phyloP scores from a whole-genome alignment of 2,888 invertebrate genomes.

The Andrena dorsata region DNA sequence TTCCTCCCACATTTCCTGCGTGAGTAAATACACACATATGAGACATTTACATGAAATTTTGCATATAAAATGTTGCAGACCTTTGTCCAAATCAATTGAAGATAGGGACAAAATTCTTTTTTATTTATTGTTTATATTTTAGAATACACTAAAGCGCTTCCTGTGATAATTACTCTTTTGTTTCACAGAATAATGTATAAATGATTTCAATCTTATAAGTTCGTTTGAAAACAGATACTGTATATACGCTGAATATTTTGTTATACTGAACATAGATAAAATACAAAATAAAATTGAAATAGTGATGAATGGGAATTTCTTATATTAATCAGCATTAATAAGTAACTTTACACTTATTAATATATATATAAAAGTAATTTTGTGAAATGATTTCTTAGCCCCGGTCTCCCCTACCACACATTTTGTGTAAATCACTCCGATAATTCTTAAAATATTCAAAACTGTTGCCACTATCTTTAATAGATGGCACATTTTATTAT shows the following conservation, averaged over 20 bases:
- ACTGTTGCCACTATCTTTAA: not conserved
- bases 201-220: too few species aligned
- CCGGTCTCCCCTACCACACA: not conserved
- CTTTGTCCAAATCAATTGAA: not conserved
- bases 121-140: not conserved
- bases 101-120: not conserved
- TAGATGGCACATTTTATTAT: not conserved
- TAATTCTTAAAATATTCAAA: not conserved
- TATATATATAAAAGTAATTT: too few species aligned
- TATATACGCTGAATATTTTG: too few species aligned
- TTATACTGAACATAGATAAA: too few species aligned
- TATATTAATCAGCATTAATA: too few species aligned
- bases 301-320: too few species aligned
- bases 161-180: not conserved
- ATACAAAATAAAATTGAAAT: too few species aligned
- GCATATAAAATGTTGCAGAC: not conserved
- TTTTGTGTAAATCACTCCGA: not conserved
- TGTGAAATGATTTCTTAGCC: too few species aligned
- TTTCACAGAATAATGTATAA: too few species aligned
- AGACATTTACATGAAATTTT: not conserved
- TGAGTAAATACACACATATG: conserved; percentile 2
- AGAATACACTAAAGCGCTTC: not conserved
- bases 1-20: conserved; percentile 90
- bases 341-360: too few species aligned
- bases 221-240: too few species aligned